Evolutionary conservation across 64 coral and sea anemone genomes (phyloP).

Genomic region (Montipora efflorescens): DNA sequence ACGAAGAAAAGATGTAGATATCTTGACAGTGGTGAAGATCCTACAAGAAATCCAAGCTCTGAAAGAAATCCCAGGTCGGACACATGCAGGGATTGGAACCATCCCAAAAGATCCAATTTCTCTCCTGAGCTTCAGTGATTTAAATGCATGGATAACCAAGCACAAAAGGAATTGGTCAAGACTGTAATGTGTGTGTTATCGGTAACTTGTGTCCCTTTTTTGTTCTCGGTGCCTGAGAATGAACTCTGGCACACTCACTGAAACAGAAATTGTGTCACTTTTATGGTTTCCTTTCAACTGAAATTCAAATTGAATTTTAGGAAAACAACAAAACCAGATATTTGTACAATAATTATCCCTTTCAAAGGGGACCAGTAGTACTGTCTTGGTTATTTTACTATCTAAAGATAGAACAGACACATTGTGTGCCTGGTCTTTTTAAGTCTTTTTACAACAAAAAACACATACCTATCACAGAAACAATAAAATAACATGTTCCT

Average conservation of each 20-base stretch:
- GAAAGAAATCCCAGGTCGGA: conserved; percentile 24
- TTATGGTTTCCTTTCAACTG: neutral
- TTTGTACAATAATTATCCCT: neutral
- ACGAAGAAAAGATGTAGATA: conserved; percentile 21
- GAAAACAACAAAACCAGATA: neutral
- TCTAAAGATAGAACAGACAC: neutral
- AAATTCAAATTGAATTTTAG: neutral
- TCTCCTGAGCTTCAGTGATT: conserved; percentile 5
- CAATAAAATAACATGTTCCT: neutral
- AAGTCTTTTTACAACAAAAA: neutral
- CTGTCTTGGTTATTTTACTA: neutral
- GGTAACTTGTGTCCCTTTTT: neutral
- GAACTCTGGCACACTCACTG: neutral
- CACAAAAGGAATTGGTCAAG: neutral
- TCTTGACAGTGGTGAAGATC: conserved; percentile 13
- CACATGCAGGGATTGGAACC: conserved; percentile 38
- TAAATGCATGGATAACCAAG: conserved; percentile 47
- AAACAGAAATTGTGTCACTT: neutral
- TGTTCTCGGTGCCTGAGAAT: neutral
- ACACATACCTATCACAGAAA: neutral
- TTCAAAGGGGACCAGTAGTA: neutral
- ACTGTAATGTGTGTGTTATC: neutral
- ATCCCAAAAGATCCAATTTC: conserved; percentile 63
- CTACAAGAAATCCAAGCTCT: conserved; percentile 20
- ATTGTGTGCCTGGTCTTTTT: neutral